Evolutionary conservation across 2,888 invertebrate genomes (phyloP).

Genomic region (Seira ritae): DNA sequence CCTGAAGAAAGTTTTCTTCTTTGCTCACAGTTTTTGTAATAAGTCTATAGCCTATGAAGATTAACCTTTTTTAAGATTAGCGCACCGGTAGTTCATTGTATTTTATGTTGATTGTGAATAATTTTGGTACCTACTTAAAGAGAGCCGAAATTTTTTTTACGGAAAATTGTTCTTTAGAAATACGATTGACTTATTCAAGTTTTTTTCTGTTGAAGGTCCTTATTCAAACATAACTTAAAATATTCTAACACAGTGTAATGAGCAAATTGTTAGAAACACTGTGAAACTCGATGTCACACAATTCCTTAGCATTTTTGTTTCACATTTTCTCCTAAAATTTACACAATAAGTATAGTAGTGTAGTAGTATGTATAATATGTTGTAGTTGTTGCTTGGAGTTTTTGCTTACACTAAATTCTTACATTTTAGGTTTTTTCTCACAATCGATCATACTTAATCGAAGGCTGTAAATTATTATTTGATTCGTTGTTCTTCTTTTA

Average conservation of each 20-base stretch:
- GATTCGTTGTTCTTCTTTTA: too few species aligned
- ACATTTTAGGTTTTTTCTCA: too few species aligned
- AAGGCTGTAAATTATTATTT: too few species aligned
- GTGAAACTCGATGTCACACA: conserved; percentile 57
- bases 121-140: conserved; percentile 2
- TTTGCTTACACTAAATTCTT: too few species aligned
- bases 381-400: too few species aligned
- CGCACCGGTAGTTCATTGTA: conserved; percentile 14
- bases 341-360: neutral
- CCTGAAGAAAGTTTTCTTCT: conserved; percentile 37
- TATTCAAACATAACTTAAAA: neutral
- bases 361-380: conserved; percentile 12
- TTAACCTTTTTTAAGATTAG: neutral
- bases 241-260: conserved; percentile 66
- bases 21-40: conserved; percentile 26
- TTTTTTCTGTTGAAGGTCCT: conserved; percentile 3
- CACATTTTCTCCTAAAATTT: conserved; percentile 9
- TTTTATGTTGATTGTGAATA: conserved; percentile 11
- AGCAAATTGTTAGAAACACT: conserved; percentile 69
- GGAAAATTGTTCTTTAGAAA: neutral
- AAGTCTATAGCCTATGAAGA: neutral
- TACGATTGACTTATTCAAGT: neutral
- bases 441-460: too few species aligned
- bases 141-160: neutral
- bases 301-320: conserved; percentile 17